A percentile compares a stretch with the other conserved stretches of the same genome.
phyloP scores from a whole-genome alignment of 2,797 vertebrate species.

The Sciurus vulgaris region DNA sequence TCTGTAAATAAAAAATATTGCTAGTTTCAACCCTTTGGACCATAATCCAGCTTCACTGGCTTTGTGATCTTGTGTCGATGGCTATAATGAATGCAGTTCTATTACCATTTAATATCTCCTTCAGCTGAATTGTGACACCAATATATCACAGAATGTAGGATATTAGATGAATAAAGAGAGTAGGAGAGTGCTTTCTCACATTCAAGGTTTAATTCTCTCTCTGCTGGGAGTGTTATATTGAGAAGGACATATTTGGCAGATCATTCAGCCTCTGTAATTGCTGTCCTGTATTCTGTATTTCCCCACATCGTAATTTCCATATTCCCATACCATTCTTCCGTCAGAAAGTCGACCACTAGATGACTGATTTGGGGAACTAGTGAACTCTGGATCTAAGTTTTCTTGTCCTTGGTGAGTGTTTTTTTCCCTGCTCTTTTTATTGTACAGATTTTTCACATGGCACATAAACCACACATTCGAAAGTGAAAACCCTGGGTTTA shows the following conservation, averaged over 20 bases:
- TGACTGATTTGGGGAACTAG: background rate
- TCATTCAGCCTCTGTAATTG: conserved; percentile 60
- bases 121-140: conserved; percentile 16
- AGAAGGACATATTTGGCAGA: conserved; percentile 59
- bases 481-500: background rate
- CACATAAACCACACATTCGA: conserved; percentile 22
- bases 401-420: conserved; percentile 38
- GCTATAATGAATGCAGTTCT: conserved; percentile 32
- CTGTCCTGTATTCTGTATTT: background rate
- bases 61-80: background rate
- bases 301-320: conserved; percentile 10
- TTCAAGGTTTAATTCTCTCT: conserved; percentile 76
- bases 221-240: conserved; percentile 69
- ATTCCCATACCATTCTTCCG: background rate
- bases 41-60: background rate
- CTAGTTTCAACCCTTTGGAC: conserved; percentile 26
- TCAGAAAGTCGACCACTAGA: background rate
- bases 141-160: conserved; percentile 45
- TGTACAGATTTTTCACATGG: conserved; percentile 70
- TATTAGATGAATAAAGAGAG: conserved; percentile 70
- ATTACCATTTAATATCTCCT: conserved; percentile 60
- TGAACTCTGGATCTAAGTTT: conserved; percentile 37
- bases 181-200: conserved; percentile 62
- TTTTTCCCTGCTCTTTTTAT: conserved; percentile 32
- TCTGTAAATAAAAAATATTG: conserved; percentile 53